phyloP scores from a whole-genome alignment of 2,888 invertebrate genomes.

The Nezara viridula region DNA sequence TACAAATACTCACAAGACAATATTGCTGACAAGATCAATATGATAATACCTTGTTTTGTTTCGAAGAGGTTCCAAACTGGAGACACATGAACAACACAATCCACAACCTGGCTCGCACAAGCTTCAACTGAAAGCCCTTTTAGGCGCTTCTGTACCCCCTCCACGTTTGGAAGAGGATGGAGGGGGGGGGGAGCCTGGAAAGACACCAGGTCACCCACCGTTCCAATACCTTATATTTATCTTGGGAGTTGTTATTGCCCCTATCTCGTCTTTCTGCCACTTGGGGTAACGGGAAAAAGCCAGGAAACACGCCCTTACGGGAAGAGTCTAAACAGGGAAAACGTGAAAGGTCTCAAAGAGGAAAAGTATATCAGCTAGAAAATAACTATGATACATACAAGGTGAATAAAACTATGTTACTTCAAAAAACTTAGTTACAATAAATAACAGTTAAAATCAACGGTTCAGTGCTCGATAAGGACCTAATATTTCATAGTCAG shows the following conservation, averaged over 20 bases:
- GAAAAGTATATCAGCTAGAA: background rate
- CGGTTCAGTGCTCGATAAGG: too few relatives aligned
- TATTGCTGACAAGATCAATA: background rate
- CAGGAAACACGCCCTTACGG: background rate
- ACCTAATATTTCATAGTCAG: too few relatives aligned
- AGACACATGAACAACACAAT: slow-evolving; percentile 1
- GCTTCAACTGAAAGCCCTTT: slow-evolving; percentile 2
- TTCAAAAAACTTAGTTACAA: too few relatives aligned
- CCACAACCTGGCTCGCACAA: background rate
- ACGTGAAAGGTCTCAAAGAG: background rate
- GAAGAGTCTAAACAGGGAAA: background rate
- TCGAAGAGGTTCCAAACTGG: slow-evolving; percentile 18
- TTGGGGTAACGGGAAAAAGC: background rate
- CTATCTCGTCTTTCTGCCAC: slow-evolving; percentile 12
- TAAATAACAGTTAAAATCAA: too few relatives aligned
- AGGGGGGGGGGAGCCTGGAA: background rate
- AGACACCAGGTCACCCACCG: slow-evolving; percentile 32
- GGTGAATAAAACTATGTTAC: too few relatives aligned
- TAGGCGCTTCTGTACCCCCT: background rate
- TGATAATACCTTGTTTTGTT: background rate
- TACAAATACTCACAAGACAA: too few relatives aligned
- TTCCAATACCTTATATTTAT: slow-evolving; percentile 9
- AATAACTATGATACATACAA: too few relatives aligned
- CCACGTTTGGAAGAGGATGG: background rate
- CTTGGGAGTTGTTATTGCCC: background rate